These are phyloP conservation scores for Meandrusa payeni DNA, from an alignment of 2,888 invertebrate genomes.

Conservation along the genomic window DNA sequence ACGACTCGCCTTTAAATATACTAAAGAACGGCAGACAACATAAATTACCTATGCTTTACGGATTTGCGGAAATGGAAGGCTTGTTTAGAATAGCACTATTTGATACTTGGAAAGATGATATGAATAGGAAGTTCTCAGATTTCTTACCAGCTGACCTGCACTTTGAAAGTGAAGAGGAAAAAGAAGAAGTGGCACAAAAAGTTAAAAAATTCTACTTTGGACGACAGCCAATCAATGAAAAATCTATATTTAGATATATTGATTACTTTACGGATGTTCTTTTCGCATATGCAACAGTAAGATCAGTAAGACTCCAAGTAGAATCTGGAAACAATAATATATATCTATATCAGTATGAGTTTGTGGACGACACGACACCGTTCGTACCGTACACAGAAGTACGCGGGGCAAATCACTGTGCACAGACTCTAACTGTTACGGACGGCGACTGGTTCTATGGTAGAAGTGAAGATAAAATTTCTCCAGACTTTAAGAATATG, in stretches of 20 bases:
- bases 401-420: too few relatives aligned
- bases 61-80: constrained; percentile 47
- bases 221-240: too few relatives aligned
- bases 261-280: constrained; percentile 56
- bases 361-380: too few relatives aligned
- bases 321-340: too few relatives aligned
- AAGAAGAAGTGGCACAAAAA: too few relatives aligned
- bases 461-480: too few relatives aligned
- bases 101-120: constrained; percentile 38
- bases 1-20: constrained; percentile 42
- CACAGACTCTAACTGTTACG: too few relatives aligned
- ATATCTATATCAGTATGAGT: too few relatives aligned
- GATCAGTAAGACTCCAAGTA: constrained; percentile 37
- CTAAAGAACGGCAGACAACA: constrained; percentile 41
- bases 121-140: constrained; percentile 49
- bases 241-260: constrained; percentile 39
- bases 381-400: too few relatives aligned
- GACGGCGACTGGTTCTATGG: too few relatives aligned
- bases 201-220: too few relatives aligned
- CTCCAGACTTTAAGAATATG: too few relatives aligned
- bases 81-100: constrained; percentile 32
- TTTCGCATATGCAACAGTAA: constrained; percentile 38
- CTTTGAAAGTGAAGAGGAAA: constrained; percentile 41
- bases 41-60: constrained; percentile 46
- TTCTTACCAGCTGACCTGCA: constrained; percentile 48